Base-by-base conservation (phyloP, 2,797 vertebrate genomes). In the Acanthurus leucopareius region DNA sequence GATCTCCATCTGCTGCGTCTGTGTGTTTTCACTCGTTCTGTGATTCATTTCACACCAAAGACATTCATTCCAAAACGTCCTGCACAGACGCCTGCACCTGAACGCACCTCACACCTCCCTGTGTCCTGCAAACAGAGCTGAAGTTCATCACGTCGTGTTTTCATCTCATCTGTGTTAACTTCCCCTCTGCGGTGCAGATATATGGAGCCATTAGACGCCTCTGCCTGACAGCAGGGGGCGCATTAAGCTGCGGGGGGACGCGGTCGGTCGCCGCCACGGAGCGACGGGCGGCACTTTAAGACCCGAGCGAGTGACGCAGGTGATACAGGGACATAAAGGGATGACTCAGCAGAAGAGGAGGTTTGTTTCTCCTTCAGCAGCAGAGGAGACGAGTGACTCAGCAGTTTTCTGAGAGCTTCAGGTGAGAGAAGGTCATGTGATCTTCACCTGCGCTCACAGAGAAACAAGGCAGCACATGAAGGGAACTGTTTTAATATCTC, bases 161-260 rank as follows among this genome's bases (percentile, higher is more conserved):
- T 28, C 28, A 4, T 28, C 52, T 59, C 40, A 10, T 75, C 49
- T 66, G 13, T 44, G 19, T 47, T 22, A 16, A 17, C 44, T 59
- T n/a, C 44, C 20, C 52, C 42, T 19, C 16, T 70, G 44, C 52
- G 4, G 40, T 48, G 22, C 0, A 42, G 73, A 76, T 67, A n/a
- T 60, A 79, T 67, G 79, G 56, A 62, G 54, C 75, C 53, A 77
- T 84, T 77, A 80, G 40, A 48, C 5, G 73, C 59, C 1, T 51
- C 3, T 69, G 64, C 38, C 16, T 0, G 35, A 69, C 53, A 0
- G 69, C 2, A 22, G 47, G 63, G 22, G 54, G 58, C 7, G 58
- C 40, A 53, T 72, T 58, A 58, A 59, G 58, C 13, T 56, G 42
- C 64, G 28, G 70, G 49, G 60, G 35, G 54, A 73, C 51, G 3